These are phyloP conservation scores for Apocrypta bakeri DNA, from an alignment of 1,140 invertebrate species.

Conservation along the genomic window DNA sequence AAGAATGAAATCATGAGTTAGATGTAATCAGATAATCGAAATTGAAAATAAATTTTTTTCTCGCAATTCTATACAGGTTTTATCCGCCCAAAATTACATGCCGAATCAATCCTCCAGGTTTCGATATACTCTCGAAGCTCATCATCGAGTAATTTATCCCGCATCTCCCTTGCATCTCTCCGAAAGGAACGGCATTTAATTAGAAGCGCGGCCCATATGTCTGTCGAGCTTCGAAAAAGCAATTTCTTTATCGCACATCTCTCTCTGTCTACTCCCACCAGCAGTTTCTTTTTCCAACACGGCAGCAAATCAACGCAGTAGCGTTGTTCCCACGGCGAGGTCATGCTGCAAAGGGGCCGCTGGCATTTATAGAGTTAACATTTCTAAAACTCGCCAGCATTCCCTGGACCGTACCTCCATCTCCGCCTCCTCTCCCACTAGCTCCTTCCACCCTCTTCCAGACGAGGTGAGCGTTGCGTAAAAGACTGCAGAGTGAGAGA, in stretches of 20 bases:
- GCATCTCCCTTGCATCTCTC: not conserved
- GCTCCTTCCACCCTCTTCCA: not conserved
- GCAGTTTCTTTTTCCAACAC: not conserved
- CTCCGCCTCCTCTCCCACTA: not conserved
- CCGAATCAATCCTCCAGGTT: too few species aligned
- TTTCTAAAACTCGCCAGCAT: constrained; percentile 73
- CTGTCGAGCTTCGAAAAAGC: not conserved
- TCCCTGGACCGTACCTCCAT: constrained; percentile 56
- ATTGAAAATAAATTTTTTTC: not conserved
- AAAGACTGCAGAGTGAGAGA: constrained; percentile 22
- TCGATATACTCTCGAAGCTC: not conserved
- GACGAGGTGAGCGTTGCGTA: constrained; percentile 31
- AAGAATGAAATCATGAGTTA: not conserved
- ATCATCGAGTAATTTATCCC: not conserved
- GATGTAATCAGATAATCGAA: not conserved
- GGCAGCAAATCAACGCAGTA: not conserved
- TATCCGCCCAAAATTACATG: not conserved
- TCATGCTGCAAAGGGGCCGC: constrained; percentile 50
- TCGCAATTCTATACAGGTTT: not conserved
- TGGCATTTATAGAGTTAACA: constrained; percentile 75
- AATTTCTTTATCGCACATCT: constrained; percentile 17
- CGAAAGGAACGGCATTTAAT: not conserved
- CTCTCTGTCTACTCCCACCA: not conserved
- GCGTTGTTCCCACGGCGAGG: constrained; percentile 28
- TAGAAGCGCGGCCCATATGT: not conserved